Evolutionary conservation across 2,888 invertebrate species (phyloP).

Genomic region (Philopedon plagiatum): DNA sequence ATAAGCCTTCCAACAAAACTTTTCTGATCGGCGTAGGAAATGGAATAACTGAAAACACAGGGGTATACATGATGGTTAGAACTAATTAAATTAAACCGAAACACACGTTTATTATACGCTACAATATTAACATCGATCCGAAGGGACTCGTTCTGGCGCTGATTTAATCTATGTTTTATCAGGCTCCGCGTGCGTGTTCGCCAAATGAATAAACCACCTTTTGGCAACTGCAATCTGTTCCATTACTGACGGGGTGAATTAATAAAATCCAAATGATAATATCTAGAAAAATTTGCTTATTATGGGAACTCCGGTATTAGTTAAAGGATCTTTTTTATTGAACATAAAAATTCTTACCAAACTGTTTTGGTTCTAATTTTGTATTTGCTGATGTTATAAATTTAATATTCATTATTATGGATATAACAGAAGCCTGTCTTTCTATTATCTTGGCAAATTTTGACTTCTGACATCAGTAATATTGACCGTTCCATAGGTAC

Average conservation of each 20-base stretch:
- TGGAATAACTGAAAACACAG: background rate
- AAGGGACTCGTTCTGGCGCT: background rate
- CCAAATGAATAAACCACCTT: conserved; percentile 1
- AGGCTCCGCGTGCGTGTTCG: background rate
- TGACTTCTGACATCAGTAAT: no score
- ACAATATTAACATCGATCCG: background rate
- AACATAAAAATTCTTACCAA: no score
- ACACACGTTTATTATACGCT: background rate
- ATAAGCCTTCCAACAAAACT: background rate
- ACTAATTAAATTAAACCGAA: background rate
- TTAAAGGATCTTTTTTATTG: no score
- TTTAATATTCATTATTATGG: no score
- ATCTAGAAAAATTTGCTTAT: no score
- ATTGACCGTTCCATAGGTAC: no score
- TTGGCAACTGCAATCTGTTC: background rate
- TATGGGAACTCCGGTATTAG: no score
- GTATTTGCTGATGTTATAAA: no score
- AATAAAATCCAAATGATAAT: no score
- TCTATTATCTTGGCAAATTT: no score
- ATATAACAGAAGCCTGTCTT: no score
- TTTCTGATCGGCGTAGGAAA: background rate
- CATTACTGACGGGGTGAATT: background rate
- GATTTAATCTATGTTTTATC: conserved; percentile 3
- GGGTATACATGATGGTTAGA: background rate
- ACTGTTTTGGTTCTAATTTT: no score